Evolutionary conservation across 2,888 invertebrate species (phyloP).

Genomic region (Phymatocera aterrima): DNA sequence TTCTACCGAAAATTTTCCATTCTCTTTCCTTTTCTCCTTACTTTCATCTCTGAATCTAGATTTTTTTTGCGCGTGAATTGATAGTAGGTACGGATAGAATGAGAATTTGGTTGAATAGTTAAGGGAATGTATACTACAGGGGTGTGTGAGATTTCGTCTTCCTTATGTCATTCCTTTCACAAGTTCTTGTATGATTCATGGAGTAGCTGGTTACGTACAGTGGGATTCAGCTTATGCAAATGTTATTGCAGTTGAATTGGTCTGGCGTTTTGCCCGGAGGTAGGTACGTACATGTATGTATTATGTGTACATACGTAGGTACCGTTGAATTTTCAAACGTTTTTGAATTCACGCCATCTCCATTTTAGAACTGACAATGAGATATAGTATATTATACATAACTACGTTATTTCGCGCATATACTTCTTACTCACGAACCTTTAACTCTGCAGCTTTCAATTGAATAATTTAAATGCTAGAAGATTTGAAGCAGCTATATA

Average conservation of each 20-base stretch:
- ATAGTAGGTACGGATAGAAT: not conserved
- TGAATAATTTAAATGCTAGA: not conserved
- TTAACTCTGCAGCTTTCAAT: not conserved
- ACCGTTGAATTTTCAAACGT: constrained; percentile 6
- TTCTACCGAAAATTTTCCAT: not conserved
- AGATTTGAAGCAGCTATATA: not conserved
- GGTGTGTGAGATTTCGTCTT: constrained; percentile 7
- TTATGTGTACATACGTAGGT: too few relatives aligned
- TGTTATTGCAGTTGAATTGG: constrained; percentile 70
- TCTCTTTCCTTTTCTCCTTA: not conserved
- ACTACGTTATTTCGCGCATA: too few relatives aligned
- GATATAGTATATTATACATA: too few relatives aligned
- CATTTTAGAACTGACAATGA: not conserved
- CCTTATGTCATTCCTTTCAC: constrained; percentile 6
- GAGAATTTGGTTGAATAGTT: too few relatives aligned
- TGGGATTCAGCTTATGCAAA: constrained; percentile 69
- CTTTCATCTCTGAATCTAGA: not conserved
- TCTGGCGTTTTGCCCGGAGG: constrained; percentile 65
- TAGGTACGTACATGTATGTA: too few relatives aligned
- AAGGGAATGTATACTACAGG: not conserved
- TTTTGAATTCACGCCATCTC: constrained; percentile 18
- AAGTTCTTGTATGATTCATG: constrained; percentile 60
- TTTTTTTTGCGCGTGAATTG: not conserved
- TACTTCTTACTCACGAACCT: not conserved
- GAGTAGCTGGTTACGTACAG: constrained; percentile 52